Evolutionary conservation across 2,113 vertebrate genomes (phyloP).

Genomic region (Pterophyllum scalare): DNA sequence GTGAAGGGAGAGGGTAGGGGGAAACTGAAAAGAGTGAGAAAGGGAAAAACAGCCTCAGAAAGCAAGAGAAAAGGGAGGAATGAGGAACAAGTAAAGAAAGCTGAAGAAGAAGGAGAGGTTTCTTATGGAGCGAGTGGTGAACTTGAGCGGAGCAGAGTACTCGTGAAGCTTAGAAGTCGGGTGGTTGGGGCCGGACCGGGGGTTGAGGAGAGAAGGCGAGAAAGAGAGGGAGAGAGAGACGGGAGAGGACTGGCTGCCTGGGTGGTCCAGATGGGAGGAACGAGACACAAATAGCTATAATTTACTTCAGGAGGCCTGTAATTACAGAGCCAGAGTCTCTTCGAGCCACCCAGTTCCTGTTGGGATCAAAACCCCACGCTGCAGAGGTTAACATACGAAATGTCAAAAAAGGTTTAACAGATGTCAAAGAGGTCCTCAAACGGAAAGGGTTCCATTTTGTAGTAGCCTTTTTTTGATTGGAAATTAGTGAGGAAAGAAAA

Average conservation of each 20-base stretch:
- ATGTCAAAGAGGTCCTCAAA: conserved; percentile 70
- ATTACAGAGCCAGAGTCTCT: conserved; percentile 87
- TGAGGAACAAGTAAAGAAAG: conserved; percentile 29
- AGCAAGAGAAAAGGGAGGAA: conserved; percentile 25
- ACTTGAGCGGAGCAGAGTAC: conserved; percentile 37
- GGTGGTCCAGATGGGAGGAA: conserved; percentile 90
- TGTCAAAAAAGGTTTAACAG: conserved; percentile 81
- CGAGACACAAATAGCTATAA: conserved; percentile 91
- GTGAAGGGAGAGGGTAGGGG: conserved; percentile 42
- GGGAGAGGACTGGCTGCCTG: conserved; percentile 78
- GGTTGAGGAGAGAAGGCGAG: conserved; percentile 71
- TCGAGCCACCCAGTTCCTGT: conserved; percentile 85
- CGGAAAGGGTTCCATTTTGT: conserved; percentile 66
- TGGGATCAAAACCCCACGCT: conserved; percentile 79
- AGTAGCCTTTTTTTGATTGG: conserved; percentile 45
- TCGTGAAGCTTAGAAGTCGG: conserved; percentile 54
- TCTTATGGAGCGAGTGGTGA: conserved; percentile 36
- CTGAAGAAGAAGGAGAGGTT: conserved; percentile 48
- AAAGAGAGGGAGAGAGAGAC: conserved; percentile 59
- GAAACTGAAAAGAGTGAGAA: conserved; percentile 57
- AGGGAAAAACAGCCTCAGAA: conserved; percentile 51
- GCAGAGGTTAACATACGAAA: conserved; percentile 78
- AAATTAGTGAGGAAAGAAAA: conserved; percentile 47
- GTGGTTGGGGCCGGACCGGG: conserved; percentile 74
- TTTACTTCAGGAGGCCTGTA: conserved; percentile 89